Evolutionary conservation across 2,888 invertebrate genomes (phyloP).

Genomic region (Halictus ligatus): DNA sequence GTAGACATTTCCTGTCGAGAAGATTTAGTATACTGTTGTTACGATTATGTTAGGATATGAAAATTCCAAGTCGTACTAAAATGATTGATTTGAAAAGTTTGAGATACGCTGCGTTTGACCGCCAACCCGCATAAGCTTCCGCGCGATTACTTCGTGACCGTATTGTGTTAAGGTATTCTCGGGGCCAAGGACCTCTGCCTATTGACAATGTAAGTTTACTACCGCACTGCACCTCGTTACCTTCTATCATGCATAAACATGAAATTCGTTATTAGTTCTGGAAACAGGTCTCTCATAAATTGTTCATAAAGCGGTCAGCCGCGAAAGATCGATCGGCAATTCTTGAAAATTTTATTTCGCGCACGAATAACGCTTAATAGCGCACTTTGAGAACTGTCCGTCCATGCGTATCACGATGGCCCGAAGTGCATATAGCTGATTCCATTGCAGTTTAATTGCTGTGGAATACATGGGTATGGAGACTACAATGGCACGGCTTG

Average conservation of each 20-base stretch:
- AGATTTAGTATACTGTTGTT: not conserved
- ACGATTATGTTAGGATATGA: not conserved
- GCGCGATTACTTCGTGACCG: not conserved
- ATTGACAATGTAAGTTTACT: not conserved
- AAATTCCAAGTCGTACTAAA: not conserved
- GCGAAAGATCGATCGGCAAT: constrained; percentile 12
- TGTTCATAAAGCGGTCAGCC: not conserved
- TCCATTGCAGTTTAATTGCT: constrained; percentile 83
- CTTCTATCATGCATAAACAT: not conserved
- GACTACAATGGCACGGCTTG: constrained; percentile 84
- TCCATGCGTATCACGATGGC: constrained; percentile 37
- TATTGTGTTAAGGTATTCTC: constrained; percentile 1
- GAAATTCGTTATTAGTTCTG: constrained; percentile 15
- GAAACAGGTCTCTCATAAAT: not conserved
- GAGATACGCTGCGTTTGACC: not conserved
- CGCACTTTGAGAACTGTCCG: constrained; percentile 23
- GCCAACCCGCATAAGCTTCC: constrained; percentile 2
- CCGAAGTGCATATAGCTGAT: constrained; percentile 56
- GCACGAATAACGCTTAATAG: constrained; percentile 34
- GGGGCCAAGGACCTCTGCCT: not conserved
- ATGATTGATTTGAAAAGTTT: not conserved
- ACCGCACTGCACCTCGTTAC: not conserved
- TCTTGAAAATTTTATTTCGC: constrained; percentile 51
- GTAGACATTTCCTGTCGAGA: not conserved
- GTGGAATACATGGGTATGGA: constrained; percentile 82